These are phyloP conservation scores for Scaptomyza polygonia DNA, from an alignment of 2,888 invertebrate genomes.

Conservation along the genomic window DNA sequence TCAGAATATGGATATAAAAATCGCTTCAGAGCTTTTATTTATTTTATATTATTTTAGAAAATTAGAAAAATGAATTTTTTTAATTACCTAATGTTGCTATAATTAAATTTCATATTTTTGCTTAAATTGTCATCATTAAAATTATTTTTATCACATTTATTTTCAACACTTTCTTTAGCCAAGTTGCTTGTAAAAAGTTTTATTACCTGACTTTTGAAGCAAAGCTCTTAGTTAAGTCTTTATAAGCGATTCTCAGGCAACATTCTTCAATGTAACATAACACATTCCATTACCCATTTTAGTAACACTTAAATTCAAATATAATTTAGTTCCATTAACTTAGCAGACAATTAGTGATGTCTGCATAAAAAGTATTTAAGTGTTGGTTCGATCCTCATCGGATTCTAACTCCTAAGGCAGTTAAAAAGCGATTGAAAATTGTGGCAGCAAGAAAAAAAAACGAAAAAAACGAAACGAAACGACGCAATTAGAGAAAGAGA, in stretches of 20 bases:
- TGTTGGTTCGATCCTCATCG: conserved; percentile 6
- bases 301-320: not conserved
- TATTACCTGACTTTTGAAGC: too few species aligned
- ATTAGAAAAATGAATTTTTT: too few species aligned
- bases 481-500: conserved; percentile 35
- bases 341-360: conserved; percentile 14
- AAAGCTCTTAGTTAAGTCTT: too few species aligned
- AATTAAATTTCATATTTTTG: too few species aligned
- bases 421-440: conserved; percentile 51
- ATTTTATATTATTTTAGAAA: too few species aligned
- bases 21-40: too few species aligned
- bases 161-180: too few species aligned
- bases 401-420: conserved; percentile 25
- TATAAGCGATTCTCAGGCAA: not conserved
- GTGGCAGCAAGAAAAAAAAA: conserved; percentile 52
- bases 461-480: conserved; percentile 45
- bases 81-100: too few species aligned
- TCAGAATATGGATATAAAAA: not conserved
- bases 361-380: not conserved
- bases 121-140: too few species aligned
- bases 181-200: too few species aligned
- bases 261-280: not conserved
- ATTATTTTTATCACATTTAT: too few species aligned
- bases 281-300: not conserved
- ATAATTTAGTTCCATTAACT: conserved; percentile 1